Base-by-base conservation (phyloP, 2,797 vertebrate species). In the Xenopus petersii region DNA sequence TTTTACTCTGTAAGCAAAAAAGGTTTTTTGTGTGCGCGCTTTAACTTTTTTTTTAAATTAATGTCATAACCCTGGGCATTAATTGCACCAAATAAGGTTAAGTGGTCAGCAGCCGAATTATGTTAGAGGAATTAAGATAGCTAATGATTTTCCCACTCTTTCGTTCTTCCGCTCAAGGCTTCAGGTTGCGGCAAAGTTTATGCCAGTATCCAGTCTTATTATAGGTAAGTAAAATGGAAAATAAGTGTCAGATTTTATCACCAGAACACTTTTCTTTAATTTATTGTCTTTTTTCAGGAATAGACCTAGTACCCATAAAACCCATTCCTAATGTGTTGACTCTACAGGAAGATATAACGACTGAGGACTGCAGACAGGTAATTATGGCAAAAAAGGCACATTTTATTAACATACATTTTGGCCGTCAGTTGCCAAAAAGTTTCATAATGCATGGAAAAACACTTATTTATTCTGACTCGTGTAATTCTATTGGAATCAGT, bases 141-240 rank as follows among this genome's bases (percentile, higher is more conserved):
- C 16, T 55, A 6, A 3, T 16, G 16, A 55, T 55, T 13, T 55
- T n/a, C 16, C 10, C 8, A 16, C 3, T 55, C 54, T n/a, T 16
- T 46, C 78, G 1, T 81, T 0, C n/a, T 79, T 0, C 79, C 16
- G 0, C 81, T 69, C 0, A 67, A 99, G 97, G 97, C 82, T 98
- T 68, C 97, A 99, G 61, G 97, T 98, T 79, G 96, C 97, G 0
- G 93, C 96, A 42, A 99, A 98, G 64, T 99, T 98, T 83, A 98
- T 98, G 97, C 97, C 97, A 0, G 91, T 99, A 58, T 99, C 97
- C 77, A 99, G 97, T 84, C 92, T 99, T 49, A 92, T 99, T 47
- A 94, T 99, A 46, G 97, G 97, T 99, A 83, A 94, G 95, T 87
- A 72, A 71, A 4, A 10, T 56, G 4, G 36, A 59, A 15, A 26